phyloP scores from a whole-genome alignment of 1,140 invertebrate species.

The Chironomus striatipennis region DNA sequence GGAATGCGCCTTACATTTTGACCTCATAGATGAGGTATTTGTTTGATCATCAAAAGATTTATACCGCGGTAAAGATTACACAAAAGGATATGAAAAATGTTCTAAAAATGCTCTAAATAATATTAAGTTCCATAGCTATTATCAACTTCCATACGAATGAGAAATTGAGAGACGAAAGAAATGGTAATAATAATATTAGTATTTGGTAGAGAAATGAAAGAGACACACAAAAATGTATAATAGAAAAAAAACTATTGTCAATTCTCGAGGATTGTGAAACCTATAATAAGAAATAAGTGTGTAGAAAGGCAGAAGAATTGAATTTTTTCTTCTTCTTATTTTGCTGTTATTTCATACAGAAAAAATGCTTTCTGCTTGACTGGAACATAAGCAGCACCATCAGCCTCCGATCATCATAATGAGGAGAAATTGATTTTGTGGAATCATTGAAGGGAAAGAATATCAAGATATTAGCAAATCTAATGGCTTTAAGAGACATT shows the following conservation, averaged over 20 bases:
- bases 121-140: neutral
- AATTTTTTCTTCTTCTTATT: neutral
- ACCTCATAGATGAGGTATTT: too few species aligned
- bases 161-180: neutral
- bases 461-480: slow-evolving; percentile 23
- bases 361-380: neutral
- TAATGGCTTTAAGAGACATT: neutral
- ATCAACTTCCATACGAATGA: too few species aligned
- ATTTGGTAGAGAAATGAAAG: neutral
- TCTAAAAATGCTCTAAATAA: neutral
- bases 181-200: neutral
- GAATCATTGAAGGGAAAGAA: slow-evolving; percentile 18
- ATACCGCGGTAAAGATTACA: too few species aligned
- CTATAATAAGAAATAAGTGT: neutral
- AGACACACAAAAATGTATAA: neutral
- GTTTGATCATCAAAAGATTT: too few species aligned
- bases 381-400: neutral
- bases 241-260: neutral
- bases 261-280: neutral
- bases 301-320: neutral
- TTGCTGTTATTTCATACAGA: neutral
- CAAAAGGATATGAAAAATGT: too few species aligned
- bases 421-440: slow-evolving; percentile 19
- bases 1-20: too few species aligned
- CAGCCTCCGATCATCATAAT: neutral